Conservation (phyloP, 2,888 invertebrate genomes). For the Rambutsinella grinnellia region DNA sequence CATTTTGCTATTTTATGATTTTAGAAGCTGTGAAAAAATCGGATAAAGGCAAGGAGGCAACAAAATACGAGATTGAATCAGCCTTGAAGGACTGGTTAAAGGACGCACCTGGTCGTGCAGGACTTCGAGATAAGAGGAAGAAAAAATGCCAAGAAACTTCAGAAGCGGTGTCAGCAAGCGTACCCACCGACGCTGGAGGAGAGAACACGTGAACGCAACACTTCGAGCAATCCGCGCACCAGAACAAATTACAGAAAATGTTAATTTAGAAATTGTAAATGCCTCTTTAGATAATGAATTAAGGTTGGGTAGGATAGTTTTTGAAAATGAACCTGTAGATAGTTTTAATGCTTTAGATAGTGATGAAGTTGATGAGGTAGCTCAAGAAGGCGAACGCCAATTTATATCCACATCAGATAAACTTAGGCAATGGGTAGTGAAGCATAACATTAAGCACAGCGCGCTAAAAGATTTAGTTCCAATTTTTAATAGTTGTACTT, state of each 20-base stretch:
- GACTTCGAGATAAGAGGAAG: neutral
- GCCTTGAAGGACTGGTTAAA: constrained; percentile 1
- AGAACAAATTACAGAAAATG: too few relatives aligned
- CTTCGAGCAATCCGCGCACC: too few relatives aligned
- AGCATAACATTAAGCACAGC: neutral
- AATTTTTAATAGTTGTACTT: neutral
- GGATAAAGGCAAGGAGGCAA: neutral
- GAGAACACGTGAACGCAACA: neutral
- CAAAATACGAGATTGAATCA: neutral
- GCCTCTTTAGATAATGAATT: too few relatives aligned
- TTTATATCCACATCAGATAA: neutral
- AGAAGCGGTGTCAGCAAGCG: neutral
- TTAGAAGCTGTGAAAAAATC: constrained; percentile 5
- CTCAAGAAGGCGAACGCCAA: neutral
- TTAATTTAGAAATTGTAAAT: too few relatives aligned
- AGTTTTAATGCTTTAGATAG: neutral
- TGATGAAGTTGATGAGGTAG: neutral
- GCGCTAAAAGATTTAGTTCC: neutral
- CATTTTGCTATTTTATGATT: neutral
- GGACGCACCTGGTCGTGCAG: neutral
- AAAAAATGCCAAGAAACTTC: neutral
- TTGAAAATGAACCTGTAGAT: neutral
- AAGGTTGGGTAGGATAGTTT: too few relatives aligned
- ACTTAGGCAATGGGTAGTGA: neutral
- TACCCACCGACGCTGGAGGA: neutral